Evolutionary conservation across 2,113 vertebrate species (phyloP).

Genomic region (Barbus barbus): DNA sequence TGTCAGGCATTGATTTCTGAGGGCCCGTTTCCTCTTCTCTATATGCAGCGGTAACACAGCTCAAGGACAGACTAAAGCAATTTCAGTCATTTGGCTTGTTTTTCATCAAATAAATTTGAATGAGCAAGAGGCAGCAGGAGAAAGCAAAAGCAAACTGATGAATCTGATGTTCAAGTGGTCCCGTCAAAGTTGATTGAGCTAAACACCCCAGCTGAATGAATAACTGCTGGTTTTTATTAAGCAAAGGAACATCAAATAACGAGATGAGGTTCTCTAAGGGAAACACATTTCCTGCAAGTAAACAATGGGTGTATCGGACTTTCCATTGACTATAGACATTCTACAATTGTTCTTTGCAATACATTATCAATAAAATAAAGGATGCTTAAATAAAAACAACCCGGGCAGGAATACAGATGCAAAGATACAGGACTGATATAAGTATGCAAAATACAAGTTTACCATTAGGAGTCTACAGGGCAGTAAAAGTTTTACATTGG

Average conservation of each 20-base stretch:
- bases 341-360: neutral
- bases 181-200: neutral
- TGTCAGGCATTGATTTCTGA: slow-evolving; percentile 49
- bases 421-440: neutral
- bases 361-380: neutral
- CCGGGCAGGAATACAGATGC: neutral
- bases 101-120: slow-evolving; percentile 17
- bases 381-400: neutral
- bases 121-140: neutral
- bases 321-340: slow-evolving; percentile 1
- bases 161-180: slow-evolving; percentile 1
- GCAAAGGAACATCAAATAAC: neutral
- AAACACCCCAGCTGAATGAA: neutral
- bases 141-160: neutral
- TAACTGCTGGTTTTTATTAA: neutral
- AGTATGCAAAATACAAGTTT: neutral
- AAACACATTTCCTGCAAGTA: neutral
- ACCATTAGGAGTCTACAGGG: neutral
- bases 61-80: slow-evolving; percentile 47
- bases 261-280: neutral
- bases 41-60: neutral
- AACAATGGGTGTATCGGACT: neutral
- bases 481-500: neutral
- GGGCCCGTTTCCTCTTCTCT: neutral
- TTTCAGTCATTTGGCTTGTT: slow-evolving; percentile 4